Conservation (phyloP, 2,888 invertebrate genomes). For the Oxycera nigricornis region DNA sequence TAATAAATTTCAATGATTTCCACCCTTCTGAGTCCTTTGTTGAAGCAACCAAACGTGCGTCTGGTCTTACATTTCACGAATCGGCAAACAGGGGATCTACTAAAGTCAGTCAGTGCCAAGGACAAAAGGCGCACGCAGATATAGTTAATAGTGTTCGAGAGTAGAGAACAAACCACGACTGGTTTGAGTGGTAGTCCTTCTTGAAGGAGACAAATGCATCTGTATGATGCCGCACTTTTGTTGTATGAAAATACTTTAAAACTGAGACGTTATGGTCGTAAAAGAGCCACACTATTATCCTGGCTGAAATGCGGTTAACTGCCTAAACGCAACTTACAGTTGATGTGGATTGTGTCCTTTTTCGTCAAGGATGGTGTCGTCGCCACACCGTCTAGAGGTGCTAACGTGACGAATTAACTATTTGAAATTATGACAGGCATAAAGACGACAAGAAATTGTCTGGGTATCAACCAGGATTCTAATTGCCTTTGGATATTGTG, state of each 20-base stretch:
- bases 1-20: constrained; percentile 61
- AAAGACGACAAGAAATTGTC: not conserved
- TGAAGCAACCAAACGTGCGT: constrained; percentile 30
- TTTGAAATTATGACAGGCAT: constrained; percentile 32
- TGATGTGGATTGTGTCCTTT: constrained; percentile 6
- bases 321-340: not conserved
- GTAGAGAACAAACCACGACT: constrained; percentile 24
- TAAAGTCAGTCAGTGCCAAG: constrained; percentile 17
- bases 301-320: not conserved
- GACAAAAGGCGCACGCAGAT: constrained; percentile 8
- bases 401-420: constrained; percentile 29
- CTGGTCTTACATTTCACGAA: constrained; percentile 29
- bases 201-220: constrained; percentile 11
- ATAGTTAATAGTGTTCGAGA: constrained; percentile 3
- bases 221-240: constrained; percentile 16
- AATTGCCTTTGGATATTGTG: constrained; percentile 13
- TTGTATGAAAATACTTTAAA: constrained; percentile 1
- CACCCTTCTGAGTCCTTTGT: constrained; percentile 60
- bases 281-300: constrained; percentile 8
- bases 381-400: constrained; percentile 36
- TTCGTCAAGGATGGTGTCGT: constrained; percentile 8
- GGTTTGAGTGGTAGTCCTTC: constrained; percentile 7
- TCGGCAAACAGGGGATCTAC: constrained; percentile 6
- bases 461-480: not conserved
- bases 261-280: constrained; percentile 3